Percentiles rank a stretch among this genome's conserved stretches.
Evolutionary conservation across 2,888 invertebrate species (phyloP).

Genomic region (Agrochola lychnidis): DNA sequence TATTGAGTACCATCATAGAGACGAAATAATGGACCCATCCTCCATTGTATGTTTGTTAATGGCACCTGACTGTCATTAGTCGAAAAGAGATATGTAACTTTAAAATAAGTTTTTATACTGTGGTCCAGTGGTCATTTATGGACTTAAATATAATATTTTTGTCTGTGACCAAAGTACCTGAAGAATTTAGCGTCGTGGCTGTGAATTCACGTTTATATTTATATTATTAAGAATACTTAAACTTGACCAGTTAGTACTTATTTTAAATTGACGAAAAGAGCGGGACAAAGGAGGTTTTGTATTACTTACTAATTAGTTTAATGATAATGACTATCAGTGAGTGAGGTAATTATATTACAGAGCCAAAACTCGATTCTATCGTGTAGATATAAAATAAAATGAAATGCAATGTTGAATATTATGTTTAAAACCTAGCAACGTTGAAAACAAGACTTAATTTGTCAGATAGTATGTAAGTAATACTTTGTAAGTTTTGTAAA

Average conservation of each 20-base stretch:
- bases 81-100: slow-evolving; percentile 2
- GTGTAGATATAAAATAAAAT: slow-evolving; percentile 12
- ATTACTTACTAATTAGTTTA: slow-evolving; percentile 5
- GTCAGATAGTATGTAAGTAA: not conserved
- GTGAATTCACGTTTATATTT: slow-evolving; percentile 58
- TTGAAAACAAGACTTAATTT: slow-evolving; percentile 19
- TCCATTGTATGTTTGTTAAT: not conserved
- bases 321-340: not conserved
- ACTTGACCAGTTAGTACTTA: slow-evolving; percentile 37
- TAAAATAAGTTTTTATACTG: not conserved
- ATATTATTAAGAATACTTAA: slow-evolving; percentile 39
- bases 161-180: slow-evolving; percentile 59
- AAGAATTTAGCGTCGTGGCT: slow-evolving; percentile 56
- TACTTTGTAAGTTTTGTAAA: slow-evolving; percentile 33
- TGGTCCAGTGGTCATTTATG: slow-evolving; percentile 38
- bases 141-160: slow-evolving; percentile 20
- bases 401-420: slow-evolving; percentile 34
- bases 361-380: not conserved
- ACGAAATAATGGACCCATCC: not conserved
- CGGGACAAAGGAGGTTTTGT: not conserved
- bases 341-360: not conserved
- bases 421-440: not conserved
- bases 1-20: not conserved
- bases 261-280: slow-evolving; percentile 5
- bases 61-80: not conserved